phyloP scores from a whole-genome alignment of 2,113 vertebrate species.

The Cinclus mexicanus region DNA sequence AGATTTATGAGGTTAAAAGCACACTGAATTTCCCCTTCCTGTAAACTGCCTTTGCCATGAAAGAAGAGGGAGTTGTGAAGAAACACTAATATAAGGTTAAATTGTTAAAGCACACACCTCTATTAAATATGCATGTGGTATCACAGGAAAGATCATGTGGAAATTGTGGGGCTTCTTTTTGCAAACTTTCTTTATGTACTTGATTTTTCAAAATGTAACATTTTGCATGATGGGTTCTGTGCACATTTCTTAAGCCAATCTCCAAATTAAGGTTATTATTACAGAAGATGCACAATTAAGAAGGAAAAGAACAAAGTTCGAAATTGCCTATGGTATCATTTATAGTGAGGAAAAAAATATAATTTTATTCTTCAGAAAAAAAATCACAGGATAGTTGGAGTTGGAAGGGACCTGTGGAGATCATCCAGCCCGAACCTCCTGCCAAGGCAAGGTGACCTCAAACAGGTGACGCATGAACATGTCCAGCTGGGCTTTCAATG shows the following conservation, averaged over 20 bases:
- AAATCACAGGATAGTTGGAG: background rate
- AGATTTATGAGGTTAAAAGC: constrained; percentile 9
- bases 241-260: fast-evolving
- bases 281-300: background rate
- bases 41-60: background rate
- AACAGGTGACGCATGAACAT: background rate
- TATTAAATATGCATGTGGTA: background rate
- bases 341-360: background rate
- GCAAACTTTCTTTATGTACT: background rate
- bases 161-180: background rate
- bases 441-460: background rate
- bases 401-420: background rate
- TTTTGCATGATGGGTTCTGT: background rate
- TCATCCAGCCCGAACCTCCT: background rate
- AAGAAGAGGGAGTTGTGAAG: background rate
- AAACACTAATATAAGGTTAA: background rate
- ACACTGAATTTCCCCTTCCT: background rate
- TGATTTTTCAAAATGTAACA: background rate
- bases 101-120: background rate
- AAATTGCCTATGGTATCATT: background rate
- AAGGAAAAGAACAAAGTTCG: background rate
- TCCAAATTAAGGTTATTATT: background rate
- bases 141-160: background rate
- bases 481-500: background rate
- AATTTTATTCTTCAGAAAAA: background rate